Evolutionary conservation across 2,797 vertebrate species (phyloP).

Genomic region (Acanthornis magna): DNA sequence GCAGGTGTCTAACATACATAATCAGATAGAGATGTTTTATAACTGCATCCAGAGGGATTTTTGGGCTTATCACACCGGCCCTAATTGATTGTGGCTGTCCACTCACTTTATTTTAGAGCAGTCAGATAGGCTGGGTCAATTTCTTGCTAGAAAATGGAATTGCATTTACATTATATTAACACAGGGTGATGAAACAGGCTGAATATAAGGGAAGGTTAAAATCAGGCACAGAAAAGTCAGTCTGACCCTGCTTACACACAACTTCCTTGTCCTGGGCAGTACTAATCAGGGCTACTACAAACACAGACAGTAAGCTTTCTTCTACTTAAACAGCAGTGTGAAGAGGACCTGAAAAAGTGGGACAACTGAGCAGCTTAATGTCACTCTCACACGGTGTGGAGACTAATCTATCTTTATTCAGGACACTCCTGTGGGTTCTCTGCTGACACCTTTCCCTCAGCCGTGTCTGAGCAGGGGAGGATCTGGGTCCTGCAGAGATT

Average conservation of each 20-base stretch:
- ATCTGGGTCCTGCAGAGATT: neutral
- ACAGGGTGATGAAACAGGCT: neutral
- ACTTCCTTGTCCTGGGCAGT: neutral
- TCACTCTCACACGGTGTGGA: neutral
- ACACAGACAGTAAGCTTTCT: neutral
- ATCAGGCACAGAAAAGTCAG: neutral
- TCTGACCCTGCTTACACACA: neutral
- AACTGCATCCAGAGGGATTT: neutral
- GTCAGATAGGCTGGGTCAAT: neutral
- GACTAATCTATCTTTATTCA: neutral
- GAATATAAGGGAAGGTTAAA: neutral
- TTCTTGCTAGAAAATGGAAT: neutral
- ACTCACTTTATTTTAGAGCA: neutral
- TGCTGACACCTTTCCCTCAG: neutral
- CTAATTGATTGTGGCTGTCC: neutral
- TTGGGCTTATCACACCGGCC: neutral
- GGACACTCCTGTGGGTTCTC: neutral
- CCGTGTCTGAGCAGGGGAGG: neutral
- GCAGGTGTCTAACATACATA: neutral
- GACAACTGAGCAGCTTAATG: slow-evolving; percentile 15
- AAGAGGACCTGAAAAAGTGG: slow-evolving; percentile 6
- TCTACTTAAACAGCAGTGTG: neutral
- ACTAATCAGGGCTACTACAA: neutral
- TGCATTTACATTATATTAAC: neutral
- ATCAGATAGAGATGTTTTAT: neutral